A percentile compares a stretch with the other conserved stretches of the same genome.
These are phyloP conservation scores for Electrophaes corylata DNA, from an alignment of 2,888 invertebrate species.

Conservation along the genomic window DNA sequence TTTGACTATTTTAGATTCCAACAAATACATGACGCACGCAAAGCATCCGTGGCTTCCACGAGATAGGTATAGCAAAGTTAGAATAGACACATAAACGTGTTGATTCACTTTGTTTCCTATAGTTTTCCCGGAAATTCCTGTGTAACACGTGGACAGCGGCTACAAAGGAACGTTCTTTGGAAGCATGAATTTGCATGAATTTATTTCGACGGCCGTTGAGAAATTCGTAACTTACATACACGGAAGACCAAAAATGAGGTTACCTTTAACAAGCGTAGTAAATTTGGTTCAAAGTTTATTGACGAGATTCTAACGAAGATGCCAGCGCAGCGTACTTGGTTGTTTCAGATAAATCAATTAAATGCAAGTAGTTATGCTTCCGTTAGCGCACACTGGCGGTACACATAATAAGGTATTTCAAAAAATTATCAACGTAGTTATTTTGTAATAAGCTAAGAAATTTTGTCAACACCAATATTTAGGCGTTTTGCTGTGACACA, in stretches of 20 bases:
- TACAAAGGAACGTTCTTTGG: conserved; percentile 34
- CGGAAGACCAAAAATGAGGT: conserved; percentile 15
- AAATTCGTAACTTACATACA: conserved; percentile 11
- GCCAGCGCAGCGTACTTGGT: too few relatives aligned
- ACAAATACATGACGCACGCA: not conserved
- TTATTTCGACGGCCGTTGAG: conserved; percentile 26
- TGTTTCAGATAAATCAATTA: too few relatives aligned
- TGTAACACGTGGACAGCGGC: conserved; percentile 25
- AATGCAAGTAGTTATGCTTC: too few relatives aligned
- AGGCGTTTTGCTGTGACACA: too few relatives aligned
- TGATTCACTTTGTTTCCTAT: conserved; percentile 39
- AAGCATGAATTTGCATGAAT: conserved; percentile 36
- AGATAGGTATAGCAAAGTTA: conserved; percentile 28
- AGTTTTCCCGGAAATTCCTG: conserved; percentile 31
- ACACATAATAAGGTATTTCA: too few relatives aligned
- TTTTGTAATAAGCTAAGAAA: too few relatives aligned
- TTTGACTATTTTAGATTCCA: too few relatives aligned
- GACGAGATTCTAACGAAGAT: too few relatives aligned
- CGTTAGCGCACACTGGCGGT: too few relatives aligned
- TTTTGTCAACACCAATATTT: too few relatives aligned
- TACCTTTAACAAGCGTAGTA: conserved; percentile 2
- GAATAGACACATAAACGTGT: conserved; percentile 26
- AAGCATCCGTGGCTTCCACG: too few relatives aligned
- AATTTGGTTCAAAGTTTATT: not conserved
- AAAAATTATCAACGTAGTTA: too few relatives aligned